These are phyloP conservation scores for Embidobia sp. DNA, from an alignment of 2,888 invertebrate genomes.

Conservation along the genomic window DNA sequence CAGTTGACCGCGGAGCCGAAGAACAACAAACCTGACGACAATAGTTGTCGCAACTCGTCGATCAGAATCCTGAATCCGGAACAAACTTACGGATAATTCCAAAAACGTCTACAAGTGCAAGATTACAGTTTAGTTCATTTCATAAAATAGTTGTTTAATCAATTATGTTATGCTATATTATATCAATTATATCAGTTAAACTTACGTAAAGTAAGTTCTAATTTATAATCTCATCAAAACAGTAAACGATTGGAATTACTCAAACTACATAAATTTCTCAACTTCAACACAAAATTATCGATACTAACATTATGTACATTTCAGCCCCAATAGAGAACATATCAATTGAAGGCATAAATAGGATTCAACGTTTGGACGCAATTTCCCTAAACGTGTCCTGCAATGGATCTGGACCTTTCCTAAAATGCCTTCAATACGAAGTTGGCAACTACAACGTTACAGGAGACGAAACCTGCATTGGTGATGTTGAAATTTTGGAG, in stretches of 20 bases:
- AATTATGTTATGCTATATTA: too few species aligned
- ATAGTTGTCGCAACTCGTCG: slow-evolving; percentile 84
- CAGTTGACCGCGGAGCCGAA: too few species aligned
- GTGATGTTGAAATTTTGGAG: slow-evolving; percentile 75
- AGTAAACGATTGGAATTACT: too few species aligned
- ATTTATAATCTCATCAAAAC: too few species aligned
- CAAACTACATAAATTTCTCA: too few species aligned
- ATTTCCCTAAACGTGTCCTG: slow-evolving; percentile 88
- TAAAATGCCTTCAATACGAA: slow-evolving; percentile 87
- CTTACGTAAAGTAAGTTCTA: too few species aligned
- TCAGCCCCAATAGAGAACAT: slow-evolving; percentile 89
- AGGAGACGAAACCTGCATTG: slow-evolving; percentile 90
- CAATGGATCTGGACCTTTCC: slow-evolving; percentile 88
- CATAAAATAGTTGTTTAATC: too few species aligned
- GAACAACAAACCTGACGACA: slow-evolving; percentile 80
- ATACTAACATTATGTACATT: too few species aligned
- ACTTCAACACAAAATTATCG: too few species aligned
- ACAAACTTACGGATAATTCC: slow-evolving; percentile 89
- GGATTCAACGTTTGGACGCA: slow-evolving; percentile 92
- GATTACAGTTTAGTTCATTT: slow-evolving; percentile 83
- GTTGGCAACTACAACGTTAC: slow-evolving; percentile 87
- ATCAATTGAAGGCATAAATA: slow-evolving; percentile 88
- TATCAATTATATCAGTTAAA: too few species aligned
- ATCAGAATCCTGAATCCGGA: slow-evolving; percentile 85
- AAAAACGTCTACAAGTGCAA: slow-evolving; percentile 85